Evolutionary conservation across 2,797 vertebrate genomes (phyloP).

Genomic region (Notoglanidium macrostoma): DNA sequence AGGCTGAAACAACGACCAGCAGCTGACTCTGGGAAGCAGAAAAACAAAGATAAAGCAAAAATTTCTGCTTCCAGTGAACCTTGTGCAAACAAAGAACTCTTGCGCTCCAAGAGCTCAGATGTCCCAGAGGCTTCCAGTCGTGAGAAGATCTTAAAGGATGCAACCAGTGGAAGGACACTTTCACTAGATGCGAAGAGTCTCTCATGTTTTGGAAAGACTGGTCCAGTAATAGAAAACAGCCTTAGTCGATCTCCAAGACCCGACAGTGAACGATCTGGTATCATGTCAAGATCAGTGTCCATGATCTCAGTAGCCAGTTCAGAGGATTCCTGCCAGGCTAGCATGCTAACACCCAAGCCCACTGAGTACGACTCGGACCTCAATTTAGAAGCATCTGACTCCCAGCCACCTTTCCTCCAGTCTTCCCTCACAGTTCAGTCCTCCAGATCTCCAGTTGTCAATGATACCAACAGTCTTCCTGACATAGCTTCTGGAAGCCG

Average conservation of each 20-base stretch:
- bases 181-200: slow-evolving; percentile 86
- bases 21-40: slow-evolving; percentile 82
- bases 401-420: slow-evolving; percentile 89
- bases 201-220: slow-evolving; percentile 75
- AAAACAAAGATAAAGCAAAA: slow-evolving; percentile 84
- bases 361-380: slow-evolving; percentile 90
- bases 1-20: slow-evolving; percentile 86
- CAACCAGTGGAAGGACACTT: slow-evolving; percentile 77
- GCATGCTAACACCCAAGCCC: slow-evolving; percentile 83
- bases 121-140: slow-evolving; percentile 77
- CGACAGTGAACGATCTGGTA: slow-evolving; percentile 83
- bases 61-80: slow-evolving; percentile 68
- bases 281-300: slow-evolving; percentile 90
- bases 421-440: slow-evolving; percentile 84
- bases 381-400: slow-evolving; percentile 87
- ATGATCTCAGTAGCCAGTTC: slow-evolving; percentile 92
- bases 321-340: slow-evolving; percentile 90
- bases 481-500: slow-evolving; percentile 80
- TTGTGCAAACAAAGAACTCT: slow-evolving; percentile 84
- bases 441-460: slow-evolving; percentile 87
- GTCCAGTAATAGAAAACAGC: slow-evolving; percentile 82
- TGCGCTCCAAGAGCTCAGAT: slow-evolving; percentile 92
- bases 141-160: slow-evolving; percentile 85
- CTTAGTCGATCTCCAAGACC: slow-evolving; percentile 87
- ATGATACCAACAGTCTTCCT: slow-evolving; percentile 80